Conservation (phyloP, 1,140 invertebrate genomes). For the Thalassaphorura encarpata region DNA sequence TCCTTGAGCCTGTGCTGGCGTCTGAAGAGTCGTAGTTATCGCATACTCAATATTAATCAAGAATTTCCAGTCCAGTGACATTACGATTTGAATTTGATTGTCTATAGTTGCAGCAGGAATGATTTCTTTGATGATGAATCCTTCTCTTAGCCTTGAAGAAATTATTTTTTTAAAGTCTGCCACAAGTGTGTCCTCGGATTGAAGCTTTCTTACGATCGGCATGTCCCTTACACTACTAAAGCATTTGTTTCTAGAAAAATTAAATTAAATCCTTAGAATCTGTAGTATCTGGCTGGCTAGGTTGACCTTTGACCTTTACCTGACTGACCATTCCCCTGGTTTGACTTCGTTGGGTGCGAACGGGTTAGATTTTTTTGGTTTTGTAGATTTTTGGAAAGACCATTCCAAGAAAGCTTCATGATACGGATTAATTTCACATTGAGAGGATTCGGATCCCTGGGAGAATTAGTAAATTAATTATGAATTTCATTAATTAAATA, state of each 20-base stretch:
- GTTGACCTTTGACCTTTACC: conserved; percentile 35
- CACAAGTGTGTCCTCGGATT: conserved; percentile 53
- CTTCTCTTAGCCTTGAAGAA: conserved; percentile 65
- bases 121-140: conserved; percentile 59
- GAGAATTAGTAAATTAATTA: neutral
- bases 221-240: conserved; percentile 48
- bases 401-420: conserved; percentile 63
- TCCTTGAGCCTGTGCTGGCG: conserved; percentile 28
- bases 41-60: conserved; percentile 62
- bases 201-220: conserved; percentile 52
- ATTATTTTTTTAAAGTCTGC: conserved; percentile 57
- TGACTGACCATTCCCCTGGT: conserved; percentile 41
- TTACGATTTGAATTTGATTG: conserved; percentile 48
- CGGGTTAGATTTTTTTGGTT: conserved; percentile 28
- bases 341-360: conserved; percentile 22
- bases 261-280: conserved; percentile 1
- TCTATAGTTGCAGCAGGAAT: neutral
- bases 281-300: neutral
- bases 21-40: conserved; percentile 50
- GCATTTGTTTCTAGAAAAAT: conserved; percentile 44
- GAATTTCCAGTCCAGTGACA: conserved; percentile 64
- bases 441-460: conserved; percentile 24
- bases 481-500: neutral
- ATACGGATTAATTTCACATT: conserved; percentile 54
- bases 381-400: conserved; percentile 52